Base-by-base conservation (phyloP, 2,113 vertebrate genomes). In the Sciurus niger region DNA sequence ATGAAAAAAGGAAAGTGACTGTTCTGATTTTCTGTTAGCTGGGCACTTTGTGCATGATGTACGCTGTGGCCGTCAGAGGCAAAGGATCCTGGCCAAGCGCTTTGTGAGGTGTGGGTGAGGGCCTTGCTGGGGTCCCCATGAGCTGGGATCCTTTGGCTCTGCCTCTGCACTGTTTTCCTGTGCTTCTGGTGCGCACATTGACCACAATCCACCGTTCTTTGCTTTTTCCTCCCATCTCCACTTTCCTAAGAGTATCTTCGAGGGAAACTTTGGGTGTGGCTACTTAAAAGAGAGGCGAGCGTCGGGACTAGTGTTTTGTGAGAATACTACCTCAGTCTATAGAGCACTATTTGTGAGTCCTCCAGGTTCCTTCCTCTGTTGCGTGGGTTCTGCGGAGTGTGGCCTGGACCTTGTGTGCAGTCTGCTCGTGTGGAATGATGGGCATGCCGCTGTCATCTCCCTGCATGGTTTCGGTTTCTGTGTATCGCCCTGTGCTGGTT, bases 301-400 rank as follows among this genome's bases (percentile, higher is more conserved):
- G 95, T 99, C 99, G 78, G 99, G 99, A 98, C 99, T 99, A 93
- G 99, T 99, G 98, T 99, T 99, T 98, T 99, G 99, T 98, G 99
- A 99, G 98, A 99, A 99, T 98, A 99, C 99, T 85, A 98, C 99
- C 98, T 99, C 99, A 97, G 99, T 99, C 98, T 99, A 99, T 99
- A 99, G 99, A 98, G 98, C 99, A 96, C 98, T 99, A 97, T 99
- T 99, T 99, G 99, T 99, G 99, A 99, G 99, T 99, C 98, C 94
- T 98, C 96, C 97, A 58, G 98, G 98, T 98, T 96, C 98, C 98
- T 98, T 98, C 97, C 96, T 60, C 51, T 98, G 98, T 97, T 98
- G 93, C 89, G 90, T 94, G 90, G 83, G 83, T 65, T 67, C 98
- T 98, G 97, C 97, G 96, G 98, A 97, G 97, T 98, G 98, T 98